Percentiles rank a stretch among this genome's conserved stretches.
Conservation (phyloP, 2,113 vertebrate genomes). For the Pelmatolapia mariae region DNA sequence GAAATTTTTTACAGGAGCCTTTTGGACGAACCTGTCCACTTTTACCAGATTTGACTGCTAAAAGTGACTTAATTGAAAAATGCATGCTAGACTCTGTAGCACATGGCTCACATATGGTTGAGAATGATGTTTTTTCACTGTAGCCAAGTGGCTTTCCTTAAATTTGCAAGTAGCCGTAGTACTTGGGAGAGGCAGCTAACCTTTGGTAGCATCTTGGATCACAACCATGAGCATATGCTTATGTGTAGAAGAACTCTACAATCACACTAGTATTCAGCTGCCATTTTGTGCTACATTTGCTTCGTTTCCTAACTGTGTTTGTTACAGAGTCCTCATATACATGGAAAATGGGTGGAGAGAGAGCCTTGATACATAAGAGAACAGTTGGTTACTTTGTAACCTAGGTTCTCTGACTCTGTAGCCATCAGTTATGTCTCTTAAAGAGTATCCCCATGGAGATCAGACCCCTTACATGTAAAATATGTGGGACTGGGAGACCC, state of each 20-base stretch:
- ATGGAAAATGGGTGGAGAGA: not conserved
- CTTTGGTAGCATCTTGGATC: not conserved
- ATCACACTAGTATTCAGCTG: not conserved
- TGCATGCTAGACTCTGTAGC: not conserved
- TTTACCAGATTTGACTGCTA: not conserved
- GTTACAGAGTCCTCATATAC: not conserved
- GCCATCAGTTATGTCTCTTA: not conserved
- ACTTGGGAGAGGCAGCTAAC: not conserved
- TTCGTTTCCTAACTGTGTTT: not conserved
- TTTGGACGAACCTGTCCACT: not conserved
- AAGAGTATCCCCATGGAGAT: not conserved
- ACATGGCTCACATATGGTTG: not conserved
- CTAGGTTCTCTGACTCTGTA: not conserved
- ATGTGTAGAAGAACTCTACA: not conserved
- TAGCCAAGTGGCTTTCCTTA: not conserved
- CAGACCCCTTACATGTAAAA: not conserved
- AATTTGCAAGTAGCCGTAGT: not conserved
- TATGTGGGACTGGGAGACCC: not conserved
- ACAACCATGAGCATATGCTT: not conserved
- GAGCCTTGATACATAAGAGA: not conserved
- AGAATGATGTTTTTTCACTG: not conserved
- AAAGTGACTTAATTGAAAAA: not conserved
- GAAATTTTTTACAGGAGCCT: rapidly evolving
- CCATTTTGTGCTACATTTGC: not conserved
- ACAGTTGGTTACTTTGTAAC: not conserved